Evolutionary conservation across 1,140 invertebrate genomes (phyloP).

Genomic region (Drosophila orena): DNA sequence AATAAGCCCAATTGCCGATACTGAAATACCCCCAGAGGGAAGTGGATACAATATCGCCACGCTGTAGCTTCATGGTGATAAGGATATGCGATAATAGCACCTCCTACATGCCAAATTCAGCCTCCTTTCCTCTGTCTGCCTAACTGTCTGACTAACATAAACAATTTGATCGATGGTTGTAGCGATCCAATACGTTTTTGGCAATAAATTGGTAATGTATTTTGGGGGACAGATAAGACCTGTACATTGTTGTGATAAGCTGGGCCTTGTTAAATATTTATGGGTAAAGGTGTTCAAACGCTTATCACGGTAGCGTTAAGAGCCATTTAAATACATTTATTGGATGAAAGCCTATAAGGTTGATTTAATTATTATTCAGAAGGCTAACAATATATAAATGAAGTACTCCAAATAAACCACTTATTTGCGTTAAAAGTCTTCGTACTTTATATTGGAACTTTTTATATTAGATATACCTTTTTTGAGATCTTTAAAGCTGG

Average conservation of each 20-base stretch:
- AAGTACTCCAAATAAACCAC: neutral
- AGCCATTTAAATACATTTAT: constrained; percentile 4
- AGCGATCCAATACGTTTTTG: constrained; percentile 3
- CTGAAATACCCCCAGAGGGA: constrained; percentile 21
- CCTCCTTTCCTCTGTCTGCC: constrained; percentile 27
- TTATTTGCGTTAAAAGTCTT: neutral
- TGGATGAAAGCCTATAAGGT: neutral
- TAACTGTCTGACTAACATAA: constrained; percentile 25
- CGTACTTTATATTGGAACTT: too few species aligned
- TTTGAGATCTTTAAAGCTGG: too few species aligned
- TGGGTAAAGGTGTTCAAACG: constrained; percentile 25
- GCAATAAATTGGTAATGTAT: constrained; percentile 23
- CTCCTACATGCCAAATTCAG: neutral
- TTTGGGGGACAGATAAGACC: neutral
- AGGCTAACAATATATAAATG: neutral
- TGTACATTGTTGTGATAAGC: neutral
- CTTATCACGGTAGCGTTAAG: constrained; percentile 1
- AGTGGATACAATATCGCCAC: constrained; percentile 19
- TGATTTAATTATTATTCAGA: neutral
- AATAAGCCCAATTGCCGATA: constrained; percentile 21
- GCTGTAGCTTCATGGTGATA: constrained; percentile 45
- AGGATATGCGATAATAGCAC: constrained; percentile 23
- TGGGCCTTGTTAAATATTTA: constrained; percentile 17
- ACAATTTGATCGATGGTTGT: constrained; percentile 39
- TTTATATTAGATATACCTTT: too few species aligned